Conservation (phyloP, 1,140 invertebrate genomes). For the Drosophila mayri region DNA sequence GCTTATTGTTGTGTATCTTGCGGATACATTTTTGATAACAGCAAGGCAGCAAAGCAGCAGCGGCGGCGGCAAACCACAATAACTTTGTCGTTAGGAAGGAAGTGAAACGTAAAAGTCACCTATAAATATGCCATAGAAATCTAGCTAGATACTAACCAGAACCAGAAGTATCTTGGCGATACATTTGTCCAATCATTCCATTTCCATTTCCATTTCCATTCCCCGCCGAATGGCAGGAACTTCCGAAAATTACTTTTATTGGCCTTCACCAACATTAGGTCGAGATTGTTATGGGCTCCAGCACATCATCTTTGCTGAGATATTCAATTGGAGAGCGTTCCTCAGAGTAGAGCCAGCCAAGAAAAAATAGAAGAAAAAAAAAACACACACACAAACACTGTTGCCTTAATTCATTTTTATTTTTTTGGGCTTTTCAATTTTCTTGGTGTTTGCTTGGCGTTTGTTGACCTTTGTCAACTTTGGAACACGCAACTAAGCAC, state of each 20-base stretch:
- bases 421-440: slow-evolving; percentile 33
- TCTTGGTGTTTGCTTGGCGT: slow-evolving; percentile 25
- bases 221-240: slow-evolving; percentile 19
- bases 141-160: slow-evolving; percentile 31
- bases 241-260: slow-evolving; percentile 49
- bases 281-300: slow-evolving; percentile 29
- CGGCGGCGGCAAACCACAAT: slow-evolving; percentile 48
- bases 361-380: not conserved
- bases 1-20: slow-evolving; percentile 77
- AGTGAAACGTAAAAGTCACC: slow-evolving; percentile 63
- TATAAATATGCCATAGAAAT: slow-evolving; percentile 54
- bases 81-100: slow-evolving; percentile 74
- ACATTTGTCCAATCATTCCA: slow-evolving; percentile 33
- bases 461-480: slow-evolving; percentile 81
- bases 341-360: not conserved
- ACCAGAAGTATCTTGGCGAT: slow-evolving; percentile 22
- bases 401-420: slow-evolving; percentile 17
- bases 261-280: slow-evolving; percentile 25
- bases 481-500: slow-evolving; percentile 73
- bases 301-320: slow-evolving; percentile 14
- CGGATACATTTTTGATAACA: slow-evolving; percentile 80
- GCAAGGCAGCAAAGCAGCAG: not conserved
- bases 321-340: slow-evolving; percentile 45
- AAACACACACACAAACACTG: slow-evolving; percentile 14
- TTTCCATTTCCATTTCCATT: slow-evolving; percentile 18